Percentiles rank a stretch among this genome's conserved stretches.
These are phyloP conservation scores for Lithophane socia DNA, from an alignment of 2,888 invertebrate genomes.

Conservation along the genomic window DNA sequence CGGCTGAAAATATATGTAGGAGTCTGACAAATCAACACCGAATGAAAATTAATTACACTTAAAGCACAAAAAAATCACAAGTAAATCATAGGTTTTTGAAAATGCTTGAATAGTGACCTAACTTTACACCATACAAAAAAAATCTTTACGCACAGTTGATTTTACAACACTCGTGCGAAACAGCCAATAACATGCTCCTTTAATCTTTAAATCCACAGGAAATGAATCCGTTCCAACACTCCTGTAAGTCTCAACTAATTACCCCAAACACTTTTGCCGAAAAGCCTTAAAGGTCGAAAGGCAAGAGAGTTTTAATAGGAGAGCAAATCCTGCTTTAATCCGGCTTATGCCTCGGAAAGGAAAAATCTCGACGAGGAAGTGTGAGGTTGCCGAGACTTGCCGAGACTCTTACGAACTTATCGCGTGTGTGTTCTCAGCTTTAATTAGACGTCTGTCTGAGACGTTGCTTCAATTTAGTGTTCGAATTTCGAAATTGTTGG, in stretches of 20 bases:
- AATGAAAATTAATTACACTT: background rate
- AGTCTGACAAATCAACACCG: background rate
- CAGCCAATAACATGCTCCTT: constrained; percentile 34
- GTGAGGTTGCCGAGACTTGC: constrained; percentile 43
- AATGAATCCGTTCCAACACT: constrained; percentile 46
- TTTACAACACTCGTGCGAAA: constrained; percentile 25
- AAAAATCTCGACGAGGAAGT: constrained; percentile 59
- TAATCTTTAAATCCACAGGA: constrained; percentile 38
- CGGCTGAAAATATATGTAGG: no score
- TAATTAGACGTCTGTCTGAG: constrained; percentile 60
- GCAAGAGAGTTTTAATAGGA: constrained; percentile 73
- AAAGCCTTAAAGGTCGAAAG: constrained; percentile 69
- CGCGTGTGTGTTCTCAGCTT: constrained; percentile 56
- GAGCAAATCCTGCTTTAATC: constrained; percentile 70
- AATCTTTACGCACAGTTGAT: constrained; percentile 28
- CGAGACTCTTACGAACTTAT: constrained; percentile 52
- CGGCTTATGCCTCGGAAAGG: constrained; percentile 55
- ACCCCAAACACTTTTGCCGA: constrained; percentile 57
- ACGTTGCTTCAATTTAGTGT: constrained; percentile 36
- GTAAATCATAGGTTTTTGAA: constrained; percentile 1
- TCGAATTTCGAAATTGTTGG: constrained; percentile 19
- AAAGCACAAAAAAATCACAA: background rate
- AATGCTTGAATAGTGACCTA: constrained; percentile 7
- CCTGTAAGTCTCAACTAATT: constrained; percentile 58
- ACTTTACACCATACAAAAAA: constrained; percentile 7